Conservation (phyloP, 2,797 vertebrate species). For the Brachymystax lenok region DNA sequence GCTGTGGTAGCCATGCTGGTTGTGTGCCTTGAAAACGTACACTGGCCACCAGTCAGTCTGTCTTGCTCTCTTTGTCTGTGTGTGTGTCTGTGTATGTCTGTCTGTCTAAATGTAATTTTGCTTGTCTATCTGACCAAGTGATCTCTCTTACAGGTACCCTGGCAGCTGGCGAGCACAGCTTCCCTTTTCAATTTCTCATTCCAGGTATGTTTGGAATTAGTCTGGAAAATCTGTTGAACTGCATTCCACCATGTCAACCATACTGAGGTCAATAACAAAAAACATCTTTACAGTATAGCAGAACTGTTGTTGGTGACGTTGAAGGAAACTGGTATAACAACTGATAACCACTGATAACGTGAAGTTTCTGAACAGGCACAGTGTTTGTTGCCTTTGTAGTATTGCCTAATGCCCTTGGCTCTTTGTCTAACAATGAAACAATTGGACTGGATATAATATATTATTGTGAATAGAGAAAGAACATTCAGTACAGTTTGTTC, state of each 20-base stretch:
- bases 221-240: neutral
- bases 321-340: neutral
- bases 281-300: neutral
- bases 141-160: conserved; percentile 78
- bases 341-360: conserved; percentile 1
- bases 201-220: conserved; percentile 79
- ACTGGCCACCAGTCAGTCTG: neutral
- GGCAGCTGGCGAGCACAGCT: conserved; percentile 86
- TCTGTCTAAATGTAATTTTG: neutral
- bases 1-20: too few species aligned
- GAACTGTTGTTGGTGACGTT: neutral
- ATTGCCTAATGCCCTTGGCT: too few species aligned
- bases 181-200: conserved; percentile 94
- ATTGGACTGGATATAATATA: conserved; percentile 1
- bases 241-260: neutral
- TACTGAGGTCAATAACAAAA: neutral
- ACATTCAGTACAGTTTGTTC: neutral
- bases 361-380: neutral
- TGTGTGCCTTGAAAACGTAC: neutral
- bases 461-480: neutral
- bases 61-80: neutral
- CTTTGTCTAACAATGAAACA: neutral
- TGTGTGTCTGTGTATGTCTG: too few species aligned
- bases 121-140: conserved; percentile 15
- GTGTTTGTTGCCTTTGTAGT: neutral